These are phyloP conservation scores for Cremastobaeus sp. DNA, from an alignment of 2,888 invertebrate species.

Conservation along the genomic window DNA sequence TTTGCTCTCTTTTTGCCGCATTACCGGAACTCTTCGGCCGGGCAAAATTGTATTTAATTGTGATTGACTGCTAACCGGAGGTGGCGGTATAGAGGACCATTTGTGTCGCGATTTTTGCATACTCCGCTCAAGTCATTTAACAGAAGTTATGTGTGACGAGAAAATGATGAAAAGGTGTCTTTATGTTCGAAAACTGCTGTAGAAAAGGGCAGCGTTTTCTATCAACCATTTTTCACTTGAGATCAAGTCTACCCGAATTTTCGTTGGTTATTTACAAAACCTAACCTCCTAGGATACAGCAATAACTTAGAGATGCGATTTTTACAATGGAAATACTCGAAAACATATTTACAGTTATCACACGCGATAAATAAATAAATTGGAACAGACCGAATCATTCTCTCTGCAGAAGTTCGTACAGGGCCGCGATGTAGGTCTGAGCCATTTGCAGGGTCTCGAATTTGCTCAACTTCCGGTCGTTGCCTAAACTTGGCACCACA, in stretches of 20 bases:
- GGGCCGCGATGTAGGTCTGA: slow-evolving; percentile 85
- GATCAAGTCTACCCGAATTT: slow-evolving; percentile 39
- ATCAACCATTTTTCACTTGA: slow-evolving; percentile 37
- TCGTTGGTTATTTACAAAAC: slow-evolving; percentile 30
- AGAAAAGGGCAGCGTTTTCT: slow-evolving; percentile 7
- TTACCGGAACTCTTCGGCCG: slow-evolving; percentile 69
- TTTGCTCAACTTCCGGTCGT: slow-evolving; percentile 86
- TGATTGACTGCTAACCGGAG: slow-evolving; percentile 76
- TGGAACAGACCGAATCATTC: slow-evolving; percentile 16
- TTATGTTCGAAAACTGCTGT: slow-evolving; percentile 15
- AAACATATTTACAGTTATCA: slow-evolving; percentile 43
- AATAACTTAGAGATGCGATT: slow-evolving; percentile 32
- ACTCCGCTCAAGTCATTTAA: slow-evolving; percentile 42
- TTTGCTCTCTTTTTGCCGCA: slow-evolving; percentile 77
- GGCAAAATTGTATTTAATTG: slow-evolving; percentile 77
- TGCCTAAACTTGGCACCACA: slow-evolving; percentile 85
- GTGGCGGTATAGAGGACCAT: slow-evolving; percentile 68
- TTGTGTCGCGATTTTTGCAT: slow-evolving; percentile 71
- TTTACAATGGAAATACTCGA: slow-evolving; percentile 10
- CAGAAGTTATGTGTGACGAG: slow-evolving; percentile 33
- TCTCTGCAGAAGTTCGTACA: slow-evolving; percentile 79
- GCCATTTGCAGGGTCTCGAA: slow-evolving; percentile 90
- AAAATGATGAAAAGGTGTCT: slow-evolving; percentile 46
- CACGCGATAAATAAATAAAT: slow-evolving; percentile 17
- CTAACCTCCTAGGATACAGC: not conserved